These are phyloP conservation scores for Cololabis saira DNA, from an alignment of 2,113 vertebrate species.

Conservation along the genomic window DNA sequence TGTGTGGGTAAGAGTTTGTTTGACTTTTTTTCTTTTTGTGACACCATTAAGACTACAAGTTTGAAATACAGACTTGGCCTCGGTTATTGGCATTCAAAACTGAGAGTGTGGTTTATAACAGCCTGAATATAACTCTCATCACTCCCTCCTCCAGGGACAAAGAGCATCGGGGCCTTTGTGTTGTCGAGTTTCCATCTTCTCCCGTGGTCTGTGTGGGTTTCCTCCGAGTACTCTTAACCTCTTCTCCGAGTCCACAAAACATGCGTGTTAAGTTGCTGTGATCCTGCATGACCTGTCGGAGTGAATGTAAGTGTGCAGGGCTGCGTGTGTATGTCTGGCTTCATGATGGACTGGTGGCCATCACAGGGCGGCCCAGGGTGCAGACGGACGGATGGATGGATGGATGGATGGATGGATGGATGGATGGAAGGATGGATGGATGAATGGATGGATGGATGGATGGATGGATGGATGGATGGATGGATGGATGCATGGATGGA, in stretches of 20 bases:
- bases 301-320: background rate
- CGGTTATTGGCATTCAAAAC: conserved; percentile 49
- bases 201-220: background rate
- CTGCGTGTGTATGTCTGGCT: background rate
- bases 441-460: too few species aligned
- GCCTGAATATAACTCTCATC: conserved; percentile 29
- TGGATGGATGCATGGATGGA: too few species aligned
- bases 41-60: conserved; percentile 43
- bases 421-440: too few species aligned
- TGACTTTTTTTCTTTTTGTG: conserved; percentile 38
- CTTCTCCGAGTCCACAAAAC: background rate
- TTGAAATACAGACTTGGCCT: conserved; percentile 46
- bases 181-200: background rate
- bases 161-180: background rate
- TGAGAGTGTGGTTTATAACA: conserved; percentile 42
- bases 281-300: background rate
- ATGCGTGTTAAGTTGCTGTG: background rate
- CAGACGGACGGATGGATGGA: too few species aligned
- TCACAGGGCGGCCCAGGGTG: conserved; percentile 1
- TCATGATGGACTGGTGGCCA: background rate
- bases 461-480: too few species aligned
- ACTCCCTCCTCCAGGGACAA: conserved; percentile 24
- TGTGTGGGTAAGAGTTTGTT: conserved; percentile 14
- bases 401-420: too few species aligned
- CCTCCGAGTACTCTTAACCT: background rate